Evolutionary conservation across 1,140 invertebrate genomes (phyloP), one percentile per base, ranked within the genome.

Genomic region (Drosophila santomea): DNA sequence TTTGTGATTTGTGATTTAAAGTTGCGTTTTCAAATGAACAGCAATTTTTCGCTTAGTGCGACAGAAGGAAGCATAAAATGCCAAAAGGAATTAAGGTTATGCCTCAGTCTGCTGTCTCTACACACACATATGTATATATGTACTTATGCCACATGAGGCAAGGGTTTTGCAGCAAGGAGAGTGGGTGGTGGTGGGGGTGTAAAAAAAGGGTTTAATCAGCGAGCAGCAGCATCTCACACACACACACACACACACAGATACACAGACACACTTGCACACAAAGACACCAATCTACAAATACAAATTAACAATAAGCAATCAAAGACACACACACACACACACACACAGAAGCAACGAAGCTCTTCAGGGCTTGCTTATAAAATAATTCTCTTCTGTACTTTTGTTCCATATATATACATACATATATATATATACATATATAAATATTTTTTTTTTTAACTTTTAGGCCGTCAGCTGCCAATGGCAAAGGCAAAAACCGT

Each of bases 281-380:
- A 41, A 23, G 41, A 54, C 68, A 69, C 66, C 82, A 83, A 89
- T 84, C 86, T 68, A 80, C 77, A 89, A 90, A 89, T 89, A 89
- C 84, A 89, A 89, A 89, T 89, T 89, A 89, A 89, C 84, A 89
- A 89, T 89, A 89, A 89, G 84, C 84, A 89, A 90, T 89, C 84
- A 89, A 89, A 88, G 83, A 88, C 74, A 86, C 63, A 71, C 20
- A 69, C 8, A 88, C 74, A 86, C 63, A 71, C 63, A 81, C 41
- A 60, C 43, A 52, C 11, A 52, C 12, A 58, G 28, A 48, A 15
- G 66, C 8, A 28, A 41, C 54, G 50, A 62, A 74, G 41, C 61
- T 63, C 61, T 63, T 63, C 61, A 44, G 39, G 61, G 56, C 14
- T 63, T 63, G 61, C 61, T 63, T 63, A 61, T 63, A 61, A 63